Evolutionary conservation across 2,113 vertebrate species (phyloP).

Genomic region (Mola mola): DNA sequence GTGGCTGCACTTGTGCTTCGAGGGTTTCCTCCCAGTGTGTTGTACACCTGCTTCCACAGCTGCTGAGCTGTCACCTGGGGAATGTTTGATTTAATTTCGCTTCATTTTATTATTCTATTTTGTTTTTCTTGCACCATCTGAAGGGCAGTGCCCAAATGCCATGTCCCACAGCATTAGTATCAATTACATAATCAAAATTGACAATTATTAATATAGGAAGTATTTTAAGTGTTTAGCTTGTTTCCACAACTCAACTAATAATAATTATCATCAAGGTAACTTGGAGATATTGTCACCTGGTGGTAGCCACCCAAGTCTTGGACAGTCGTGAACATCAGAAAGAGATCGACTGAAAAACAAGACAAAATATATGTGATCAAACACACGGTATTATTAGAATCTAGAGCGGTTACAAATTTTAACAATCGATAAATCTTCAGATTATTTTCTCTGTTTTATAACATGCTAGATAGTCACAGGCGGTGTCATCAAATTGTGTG

Average conservation of each 20-base stretch:
- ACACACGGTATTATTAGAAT: background rate
- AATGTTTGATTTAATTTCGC: background rate
- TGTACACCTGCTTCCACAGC: conserved; percentile 85
- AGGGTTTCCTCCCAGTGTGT: conserved; percentile 82
- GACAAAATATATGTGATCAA: conserved; percentile 6
- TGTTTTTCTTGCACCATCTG: background rate
- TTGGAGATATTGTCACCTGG: too few species aligned
- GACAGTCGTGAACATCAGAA: conserved; percentile 80
- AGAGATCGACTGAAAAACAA: conserved; percentile 78
- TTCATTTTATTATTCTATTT: background rate
- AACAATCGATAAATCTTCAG: background rate
- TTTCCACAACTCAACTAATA: too few species aligned
- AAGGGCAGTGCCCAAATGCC: too few species aligned
- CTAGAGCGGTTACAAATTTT: too few species aligned
- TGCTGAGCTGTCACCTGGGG: conserved; percentile 82
- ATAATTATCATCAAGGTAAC: too few species aligned
- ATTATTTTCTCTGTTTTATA: background rate
- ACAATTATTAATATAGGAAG: too few species aligned
- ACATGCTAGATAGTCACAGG: background rate
- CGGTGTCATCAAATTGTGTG: background rate
- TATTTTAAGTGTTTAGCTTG: too few species aligned
- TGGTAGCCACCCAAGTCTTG: conserved; percentile 79
- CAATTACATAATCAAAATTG: too few species aligned
- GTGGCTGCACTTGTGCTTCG: conserved; percentile 85
- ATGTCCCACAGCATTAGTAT: background rate